phyloP scores from a whole-genome alignment of 2,888 invertebrate genomes.

The Caenorhabditis becei region DNA sequence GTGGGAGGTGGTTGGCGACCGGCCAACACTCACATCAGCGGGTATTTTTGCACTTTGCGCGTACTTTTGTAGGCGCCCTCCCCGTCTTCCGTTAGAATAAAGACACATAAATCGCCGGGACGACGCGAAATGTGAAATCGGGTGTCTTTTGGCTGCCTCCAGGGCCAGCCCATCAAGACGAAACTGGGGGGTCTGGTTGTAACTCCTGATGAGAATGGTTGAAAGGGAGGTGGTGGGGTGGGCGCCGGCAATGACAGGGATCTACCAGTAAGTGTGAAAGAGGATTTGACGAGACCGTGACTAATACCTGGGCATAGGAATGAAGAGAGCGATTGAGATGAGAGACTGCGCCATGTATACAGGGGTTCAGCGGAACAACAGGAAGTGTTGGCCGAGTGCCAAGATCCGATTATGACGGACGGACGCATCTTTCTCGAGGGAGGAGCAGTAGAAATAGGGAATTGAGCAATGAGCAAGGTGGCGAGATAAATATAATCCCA shows the following conservation, averaged over 20 bases:
- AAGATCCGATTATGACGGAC: constrained; percentile 43
- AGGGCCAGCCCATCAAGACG: constrained; percentile 14
- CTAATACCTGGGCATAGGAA: constrained; percentile 31
- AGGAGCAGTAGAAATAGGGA: not conserved
- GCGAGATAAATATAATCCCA: constrained; percentile 10
- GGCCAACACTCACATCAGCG: constrained; percentile 47
- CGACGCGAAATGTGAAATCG: constrained; percentile 50
- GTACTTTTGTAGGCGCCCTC: constrained; percentile 51
- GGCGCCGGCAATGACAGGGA: constrained; percentile 19
- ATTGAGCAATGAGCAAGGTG: constrained; percentile 2
- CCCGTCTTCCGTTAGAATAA: constrained; percentile 55
- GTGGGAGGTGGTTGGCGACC: constrained; percentile 39
- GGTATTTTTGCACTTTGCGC: constrained; percentile 56
- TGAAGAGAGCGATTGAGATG: constrained; percentile 16
- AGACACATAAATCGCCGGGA: constrained; percentile 58
- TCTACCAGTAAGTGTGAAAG: constrained; percentile 50
- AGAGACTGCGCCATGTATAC: constrained; percentile 28
- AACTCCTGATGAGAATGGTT: constrained; percentile 4
- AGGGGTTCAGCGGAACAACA: constrained; percentile 49
- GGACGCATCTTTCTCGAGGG: not conserved
- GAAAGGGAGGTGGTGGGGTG: not conserved
- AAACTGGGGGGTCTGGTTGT: constrained; percentile 45
- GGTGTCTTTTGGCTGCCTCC: constrained; percentile 24
- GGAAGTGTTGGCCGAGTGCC: constrained; percentile 55
- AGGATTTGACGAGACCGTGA: constrained; percentile 56